A percentile compares a stretch with the other conserved stretches of the same genome.
Conservation (phyloP, 2,888 invertebrate species). For the Steromphala cineraria region DNA sequence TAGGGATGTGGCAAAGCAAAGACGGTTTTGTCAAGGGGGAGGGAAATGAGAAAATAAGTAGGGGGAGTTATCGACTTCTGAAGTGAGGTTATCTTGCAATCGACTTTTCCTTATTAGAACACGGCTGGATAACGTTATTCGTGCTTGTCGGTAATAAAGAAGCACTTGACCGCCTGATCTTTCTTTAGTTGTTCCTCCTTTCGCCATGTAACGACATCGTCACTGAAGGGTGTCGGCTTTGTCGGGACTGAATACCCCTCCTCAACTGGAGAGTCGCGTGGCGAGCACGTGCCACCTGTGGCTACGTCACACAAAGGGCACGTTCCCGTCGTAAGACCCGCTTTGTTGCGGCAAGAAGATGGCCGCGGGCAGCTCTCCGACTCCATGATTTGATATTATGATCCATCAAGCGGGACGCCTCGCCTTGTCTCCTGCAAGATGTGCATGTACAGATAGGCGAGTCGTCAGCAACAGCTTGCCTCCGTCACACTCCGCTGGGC, state of each 20-base stretch:
- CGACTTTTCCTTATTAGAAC: too few relatives aligned
- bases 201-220: neutral
- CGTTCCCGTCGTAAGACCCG: slow-evolving; percentile 8
- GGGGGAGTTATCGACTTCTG: too few relatives aligned
- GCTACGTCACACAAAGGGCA: neutral
- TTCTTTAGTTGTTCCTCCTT: neutral
- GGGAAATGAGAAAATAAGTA: too few relatives aligned
- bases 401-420: slow-evolving; percentile 12
- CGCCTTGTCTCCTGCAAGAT: neutral
- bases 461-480: slow-evolving; percentile 9
- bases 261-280: slow-evolving; percentile 8
- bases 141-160: slow-evolving; percentile 13
- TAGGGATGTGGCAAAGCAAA: too few relatives aligned
- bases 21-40: too few relatives aligned
- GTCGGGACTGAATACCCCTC: neutral
- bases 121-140: neutral
- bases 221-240: slow-evolving; percentile 15
- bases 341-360: slow-evolving; percentile 12
- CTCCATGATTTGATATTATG: slow-evolving; percentile 14
- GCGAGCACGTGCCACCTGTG: slow-evolving; percentile 23
- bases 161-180: slow-evolving; percentile 8
- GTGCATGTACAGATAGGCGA: neutral
- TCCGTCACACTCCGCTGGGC: neutral
- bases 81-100: too few relatives aligned
- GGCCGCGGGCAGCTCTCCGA: neutral